Conservation (phyloP, 2,113 vertebrate genomes). For the Opisthocomus hoazin region DNA sequence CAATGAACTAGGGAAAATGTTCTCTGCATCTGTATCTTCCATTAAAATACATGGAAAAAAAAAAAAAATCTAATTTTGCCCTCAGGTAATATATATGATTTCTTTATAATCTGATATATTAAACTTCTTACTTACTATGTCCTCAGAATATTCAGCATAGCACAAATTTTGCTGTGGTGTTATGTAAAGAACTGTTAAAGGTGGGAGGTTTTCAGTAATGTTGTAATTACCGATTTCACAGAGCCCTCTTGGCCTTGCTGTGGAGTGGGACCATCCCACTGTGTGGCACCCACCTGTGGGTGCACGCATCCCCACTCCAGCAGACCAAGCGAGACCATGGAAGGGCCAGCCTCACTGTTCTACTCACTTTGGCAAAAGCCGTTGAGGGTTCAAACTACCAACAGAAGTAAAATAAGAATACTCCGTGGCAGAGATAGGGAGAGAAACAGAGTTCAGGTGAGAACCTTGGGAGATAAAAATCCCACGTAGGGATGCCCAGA, state of each 20-base stretch:
- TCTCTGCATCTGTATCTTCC: neutral
- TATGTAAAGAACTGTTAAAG: neutral
- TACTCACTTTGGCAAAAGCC: neutral
- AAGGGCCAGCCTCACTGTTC: accelerated
- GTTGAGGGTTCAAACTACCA: neutral
- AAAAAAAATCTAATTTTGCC: neutral
- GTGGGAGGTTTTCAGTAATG: neutral
- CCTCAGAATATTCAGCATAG: neutral
- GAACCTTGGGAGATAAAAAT: neutral
- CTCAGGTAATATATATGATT: neutral
- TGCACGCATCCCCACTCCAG: neutral
- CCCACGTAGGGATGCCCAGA: neutral
- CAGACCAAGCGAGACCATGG: neutral
- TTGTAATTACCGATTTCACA: neutral
- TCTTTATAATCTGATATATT: neutral
- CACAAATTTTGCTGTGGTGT: neutral
- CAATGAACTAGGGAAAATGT: neutral
- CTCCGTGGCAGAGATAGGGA: neutral
- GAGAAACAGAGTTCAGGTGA: neutral
- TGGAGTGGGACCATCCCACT: neutral
- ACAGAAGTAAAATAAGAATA: neutral
- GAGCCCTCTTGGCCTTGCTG: neutral
- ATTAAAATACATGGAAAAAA: neutral
- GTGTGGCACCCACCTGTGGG: accelerated
- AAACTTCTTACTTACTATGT: neutral